Evolutionary conservation across 2,113 vertebrate species (phyloP).

Genomic region (Delphinus delphis): DNA sequence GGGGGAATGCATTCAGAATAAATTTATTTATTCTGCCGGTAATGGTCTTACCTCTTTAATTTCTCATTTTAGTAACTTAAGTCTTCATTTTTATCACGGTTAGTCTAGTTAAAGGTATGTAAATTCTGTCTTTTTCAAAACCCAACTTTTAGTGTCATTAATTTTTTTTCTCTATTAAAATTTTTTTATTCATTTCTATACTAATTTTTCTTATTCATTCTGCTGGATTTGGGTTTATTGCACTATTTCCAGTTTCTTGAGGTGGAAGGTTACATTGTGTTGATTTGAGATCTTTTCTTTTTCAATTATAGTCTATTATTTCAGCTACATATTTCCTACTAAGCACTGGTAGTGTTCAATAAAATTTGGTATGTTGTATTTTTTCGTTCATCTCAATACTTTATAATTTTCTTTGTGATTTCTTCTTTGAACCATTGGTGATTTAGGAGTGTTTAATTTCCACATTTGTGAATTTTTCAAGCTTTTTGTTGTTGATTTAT

Average conservation of each 20-base stretch:
- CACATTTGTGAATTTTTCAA: neutral
- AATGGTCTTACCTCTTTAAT: neutral
- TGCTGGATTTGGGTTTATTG: neutral
- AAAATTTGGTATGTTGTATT: neutral
- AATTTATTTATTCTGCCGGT: neutral
- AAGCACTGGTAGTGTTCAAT: neutral
- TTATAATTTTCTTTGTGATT: neutral
- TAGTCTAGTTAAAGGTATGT: neutral
- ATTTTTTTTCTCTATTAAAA: neutral
- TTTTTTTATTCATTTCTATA: neutral
- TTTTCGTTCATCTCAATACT: conserved; percentile 19
- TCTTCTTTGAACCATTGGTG: neutral
- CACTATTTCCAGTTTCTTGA: neutral
- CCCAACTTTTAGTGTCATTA: neutral
- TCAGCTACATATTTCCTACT: neutral
- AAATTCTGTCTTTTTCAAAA: neutral
- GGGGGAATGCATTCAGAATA: neutral
- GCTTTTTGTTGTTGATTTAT: neutral
- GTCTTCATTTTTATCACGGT: neutral
- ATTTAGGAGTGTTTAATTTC: neutral
- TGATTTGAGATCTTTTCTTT: conserved; percentile 12
- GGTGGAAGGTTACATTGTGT: neutral
- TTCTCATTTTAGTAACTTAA: neutral
- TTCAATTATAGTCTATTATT: neutral
- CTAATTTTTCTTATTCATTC: neutral